Base-by-base conservation (phyloP, 2,113 vertebrate genomes). In the Hippocampus barbouri region DNA sequence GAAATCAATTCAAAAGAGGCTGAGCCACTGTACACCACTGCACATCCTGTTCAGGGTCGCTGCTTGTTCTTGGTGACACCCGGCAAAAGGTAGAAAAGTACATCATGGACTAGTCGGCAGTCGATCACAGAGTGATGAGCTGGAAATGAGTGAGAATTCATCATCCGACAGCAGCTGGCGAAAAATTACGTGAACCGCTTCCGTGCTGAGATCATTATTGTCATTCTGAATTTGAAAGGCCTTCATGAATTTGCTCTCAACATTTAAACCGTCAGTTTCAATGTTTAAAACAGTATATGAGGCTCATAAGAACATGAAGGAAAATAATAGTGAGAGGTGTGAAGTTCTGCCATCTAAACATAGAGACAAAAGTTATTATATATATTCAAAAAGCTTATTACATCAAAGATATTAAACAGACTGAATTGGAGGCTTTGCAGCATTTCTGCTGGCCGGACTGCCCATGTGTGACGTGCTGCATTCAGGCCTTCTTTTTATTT, bases 1-100 rank as follows among this genome's bases (percentile, higher is more conserved):
- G 10, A 23, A 68, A 53, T 25, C 71, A 60, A 67, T 56, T 72
- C 68, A 74, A 71, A 74, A 68, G 41, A 71, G 47, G 65, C 66
- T 68, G 71, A 61, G 74, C 54, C 69, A 61, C 16, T 68, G 79
- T 74, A 45, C 23, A 57, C 54, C 54, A 21, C 54, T 18, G 20
- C 10, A n/a, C 16, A 34, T 61, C 27, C 27, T 61, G 59, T 34
- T 61, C 57, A 30, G 14, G 57, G 57, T 60, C 25, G 2, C 25
- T 62, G 65, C 20, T 20, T 69, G 25, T 66, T 34, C 56, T 69
- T 67, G 34, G 34, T 41, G 61, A 63, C 18, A 15, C 16, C 15
- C 1, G 38, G 9, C 61, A 38, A 41, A 40, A 40, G 15, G 8
- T 62, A 12, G 61, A 63, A 30, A 30, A 15, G 34, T n/a, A 41